Evolutionary conservation across 2,113 vertebrate genomes (phyloP), one percentile per base, ranked within the genome.

Genomic region (Phainopepla nitens): DNA sequence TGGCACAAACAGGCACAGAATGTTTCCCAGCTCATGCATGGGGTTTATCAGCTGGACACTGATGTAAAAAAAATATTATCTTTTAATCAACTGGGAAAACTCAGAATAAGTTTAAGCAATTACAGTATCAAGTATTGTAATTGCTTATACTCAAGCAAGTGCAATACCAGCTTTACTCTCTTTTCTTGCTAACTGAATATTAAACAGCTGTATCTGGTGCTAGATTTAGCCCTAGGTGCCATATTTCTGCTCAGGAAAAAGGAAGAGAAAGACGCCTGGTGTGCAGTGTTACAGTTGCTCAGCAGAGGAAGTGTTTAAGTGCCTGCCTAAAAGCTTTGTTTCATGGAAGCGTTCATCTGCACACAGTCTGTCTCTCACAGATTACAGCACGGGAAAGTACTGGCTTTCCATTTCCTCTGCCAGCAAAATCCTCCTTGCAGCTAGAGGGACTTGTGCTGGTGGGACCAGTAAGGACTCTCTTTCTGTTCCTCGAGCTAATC

Each of bases 181-280:
- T 83, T 86, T 82, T 73, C 35, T 88, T 58, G 44, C 62, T 73
- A 58, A 54, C 17, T 84, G 85, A 88, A 44, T 77, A 41, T 71
- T 70, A 57, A 88, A 57, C 68, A 81, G 79, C 82, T 92, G 64
- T 41, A 23, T 81, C 47, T 95, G 88, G 60, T 90, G 79, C 76
- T 86, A 36, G 80, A 75, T 83, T 87, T 93, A 93, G 71, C 51
- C 36, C 13, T 64, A 72, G 76, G 80, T 75, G 72, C 72, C 69
- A 51, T 41, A n/a, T 51, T 92, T 35, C 31, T 28, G 47, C 53
- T 94, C 88, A 93, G 92, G 71, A 95, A 93, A 56, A 95, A 88
- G 85, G 87, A 95, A 86, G 88, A 92, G 76, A 90, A 77, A 73
- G 92, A 51, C 0, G 71, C 73, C 75, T 95, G 87, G 61, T 44